A percentile compares a stretch with the other conserved stretches of the same genome.
Evolutionary conservation across 1,140 invertebrate genomes (phyloP).

Genomic region (Gyrodactylus salaris): DNA sequence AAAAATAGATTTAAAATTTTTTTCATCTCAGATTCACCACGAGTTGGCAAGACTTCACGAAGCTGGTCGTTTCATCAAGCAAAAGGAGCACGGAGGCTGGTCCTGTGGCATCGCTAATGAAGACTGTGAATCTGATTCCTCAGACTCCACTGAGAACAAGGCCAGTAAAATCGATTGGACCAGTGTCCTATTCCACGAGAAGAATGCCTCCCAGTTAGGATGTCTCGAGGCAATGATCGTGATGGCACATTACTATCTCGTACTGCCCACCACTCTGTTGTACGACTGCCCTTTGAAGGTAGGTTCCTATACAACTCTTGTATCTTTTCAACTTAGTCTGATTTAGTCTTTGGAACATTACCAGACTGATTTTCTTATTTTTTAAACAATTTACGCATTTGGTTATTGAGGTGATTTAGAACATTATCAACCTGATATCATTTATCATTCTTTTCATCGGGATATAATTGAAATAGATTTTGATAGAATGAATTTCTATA

Average conservation of each 20-base stretch:
- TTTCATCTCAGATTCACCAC: conserved; percentile 23
- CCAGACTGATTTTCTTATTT: too few relatives aligned
- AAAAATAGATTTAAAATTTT: background rate
- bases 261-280: conserved; percentile 23
- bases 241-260: conserved; percentile 23
- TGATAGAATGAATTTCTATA: too few relatives aligned
- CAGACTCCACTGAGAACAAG: conserved; percentile 10
- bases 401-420: too few relatives aligned
- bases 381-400: too few relatives aligned
- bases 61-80: conserved; percentile 18
- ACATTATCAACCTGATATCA: too few relatives aligned
- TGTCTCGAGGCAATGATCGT: conserved; percentile 24
- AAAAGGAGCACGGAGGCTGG: background rate
- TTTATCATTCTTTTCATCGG: too few relatives aligned
- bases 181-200: conserved; percentile 25
- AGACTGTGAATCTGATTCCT: background rate
- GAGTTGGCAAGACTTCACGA: conserved; percentile 28
- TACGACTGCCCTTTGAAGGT: conserved; percentile 7
- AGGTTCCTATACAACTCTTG: too few relatives aligned
- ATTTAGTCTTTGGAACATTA: too few relatives aligned
- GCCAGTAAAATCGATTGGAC: conserved; percentile 20
- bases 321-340: too few relatives aligned
- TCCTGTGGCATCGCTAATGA: background rate
- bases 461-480: too few relatives aligned
- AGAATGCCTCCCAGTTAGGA: conserved; percentile 24